phyloP scores from a whole-genome alignment of 2,888 invertebrate genomes.

The Monopis laevigella region DNA sequence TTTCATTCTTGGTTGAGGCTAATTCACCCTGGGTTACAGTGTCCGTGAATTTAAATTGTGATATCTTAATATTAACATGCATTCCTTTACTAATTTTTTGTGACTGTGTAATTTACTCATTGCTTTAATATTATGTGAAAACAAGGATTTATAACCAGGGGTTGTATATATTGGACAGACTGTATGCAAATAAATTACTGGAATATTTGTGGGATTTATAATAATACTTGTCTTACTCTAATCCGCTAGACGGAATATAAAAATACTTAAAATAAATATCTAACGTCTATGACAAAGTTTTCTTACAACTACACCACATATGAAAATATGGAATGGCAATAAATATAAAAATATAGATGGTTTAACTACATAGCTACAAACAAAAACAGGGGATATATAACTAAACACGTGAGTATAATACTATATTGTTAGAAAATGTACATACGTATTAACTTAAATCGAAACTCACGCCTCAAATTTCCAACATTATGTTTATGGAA shows the following conservation, averaged over 20 bases:
- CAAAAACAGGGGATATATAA: too few species aligned
- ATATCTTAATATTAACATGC: conserved; percentile 5
- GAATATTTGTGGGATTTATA: neutral
- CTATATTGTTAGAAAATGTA: too few species aligned
- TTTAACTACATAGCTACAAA: conserved; percentile 5
- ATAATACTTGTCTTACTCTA: conserved; percentile 4
- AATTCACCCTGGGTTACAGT: too few species aligned
- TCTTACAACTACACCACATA: conserved; percentile 4
- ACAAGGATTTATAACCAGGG: neutral
- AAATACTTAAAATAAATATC: conserved; percentile 5
- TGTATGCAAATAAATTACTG: too few species aligned
- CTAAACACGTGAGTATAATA: too few species aligned
- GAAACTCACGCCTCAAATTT: too few species aligned
- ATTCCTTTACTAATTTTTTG: neutral
- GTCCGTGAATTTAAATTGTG: conserved; percentile 5
- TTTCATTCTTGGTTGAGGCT: too few species aligned
- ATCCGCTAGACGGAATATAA: conserved; percentile 9
- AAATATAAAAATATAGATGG: conserved; percentile 8
- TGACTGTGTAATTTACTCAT: neutral
- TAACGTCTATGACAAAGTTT: conserved; percentile 4
- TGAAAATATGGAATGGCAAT: conserved; percentile 2
- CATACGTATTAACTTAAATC: too few species aligned
- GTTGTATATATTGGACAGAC: too few species aligned
- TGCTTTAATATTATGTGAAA: too few species aligned
- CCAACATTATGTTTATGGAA: too few species aligned